A percentile compares a stretch with the other conserved stretches of the same genome.
Conservation (phyloP, 2,888 invertebrate species). For the Busseola fusca region DNA sequence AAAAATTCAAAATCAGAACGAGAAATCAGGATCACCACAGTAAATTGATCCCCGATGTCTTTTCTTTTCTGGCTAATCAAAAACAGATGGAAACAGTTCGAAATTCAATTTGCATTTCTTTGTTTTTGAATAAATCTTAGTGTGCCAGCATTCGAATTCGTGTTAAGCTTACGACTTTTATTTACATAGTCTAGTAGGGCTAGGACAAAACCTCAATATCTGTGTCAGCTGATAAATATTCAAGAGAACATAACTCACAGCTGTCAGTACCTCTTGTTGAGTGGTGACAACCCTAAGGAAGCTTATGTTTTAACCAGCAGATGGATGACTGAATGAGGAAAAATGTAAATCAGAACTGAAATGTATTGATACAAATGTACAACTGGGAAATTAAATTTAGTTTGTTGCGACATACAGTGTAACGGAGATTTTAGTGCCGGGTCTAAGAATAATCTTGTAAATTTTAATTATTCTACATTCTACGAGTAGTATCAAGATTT, state of each 20-base stretch:
- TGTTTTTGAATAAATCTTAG: slow-evolving; percentile 34
- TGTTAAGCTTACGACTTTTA: slow-evolving; percentile 40
- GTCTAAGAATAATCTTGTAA: not conserved
- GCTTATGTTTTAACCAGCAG: slow-evolving; percentile 72
- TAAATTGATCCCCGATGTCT: not conserved
- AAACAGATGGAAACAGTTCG: slow-evolving; percentile 33
- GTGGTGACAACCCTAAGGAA: slow-evolving; percentile 65
- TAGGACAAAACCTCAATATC: slow-evolving; percentile 56
- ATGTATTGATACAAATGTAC: slow-evolving; percentile 27
- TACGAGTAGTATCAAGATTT: not conserved
- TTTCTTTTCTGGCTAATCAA: not conserved
- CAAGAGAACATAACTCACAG: slow-evolving; percentile 71
- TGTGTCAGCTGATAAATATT: slow-evolving; percentile 72
- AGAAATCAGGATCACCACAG: not conserved
- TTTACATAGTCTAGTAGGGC: slow-evolving; percentile 50
- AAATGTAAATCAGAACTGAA: slow-evolving; percentile 54
- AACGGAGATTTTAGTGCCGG: slow-evolving; percentile 2
- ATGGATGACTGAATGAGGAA: slow-evolving; percentile 65
- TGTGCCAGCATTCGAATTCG: slow-evolving; percentile 51
- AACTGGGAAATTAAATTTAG: not conserved
- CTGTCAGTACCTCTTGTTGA: slow-evolving; percentile 59
- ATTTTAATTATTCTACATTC: not conserved
- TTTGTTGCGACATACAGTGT: slow-evolving; percentile 11
- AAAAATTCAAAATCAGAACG: not conserved
- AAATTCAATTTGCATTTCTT: slow-evolving; percentile 43